These are phyloP conservation scores for Chrysaora quinquecirrha DNA, from an alignment of 30 jellyfish, hydroid and myxozoan genomes.

Conservation along the genomic window DNA sequence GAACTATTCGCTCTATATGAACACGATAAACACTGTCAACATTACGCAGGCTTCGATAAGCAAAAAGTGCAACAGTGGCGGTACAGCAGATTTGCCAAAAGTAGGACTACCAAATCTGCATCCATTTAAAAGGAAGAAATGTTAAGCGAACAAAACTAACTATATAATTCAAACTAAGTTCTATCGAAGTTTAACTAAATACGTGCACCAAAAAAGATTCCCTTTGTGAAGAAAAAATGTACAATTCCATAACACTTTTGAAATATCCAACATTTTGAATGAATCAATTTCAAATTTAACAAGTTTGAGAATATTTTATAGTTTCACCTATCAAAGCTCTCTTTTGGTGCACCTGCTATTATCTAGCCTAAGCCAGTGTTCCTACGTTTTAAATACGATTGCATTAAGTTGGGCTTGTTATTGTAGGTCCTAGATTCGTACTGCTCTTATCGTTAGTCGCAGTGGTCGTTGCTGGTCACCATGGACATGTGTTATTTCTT, in stretches of 20 bases:
- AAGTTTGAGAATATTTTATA: background rate
- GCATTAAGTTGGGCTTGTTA: background rate
- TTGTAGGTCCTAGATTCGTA: background rate
- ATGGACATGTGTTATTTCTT: background rate
- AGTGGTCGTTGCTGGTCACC: conserved; percentile 4
- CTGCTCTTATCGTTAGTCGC: conserved; percentile 5
- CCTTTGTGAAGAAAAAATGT: background rate
- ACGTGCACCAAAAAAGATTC: background rate
- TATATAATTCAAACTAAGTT: background rate
- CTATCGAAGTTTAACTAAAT: background rate
- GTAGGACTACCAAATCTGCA: background rate
- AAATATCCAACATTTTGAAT: background rate
- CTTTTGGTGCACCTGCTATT: conserved; percentile 1
- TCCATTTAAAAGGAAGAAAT: conserved; percentile 5
- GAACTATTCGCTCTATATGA: background rate
- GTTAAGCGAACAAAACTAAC: background rate
- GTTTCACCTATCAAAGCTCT: background rate
- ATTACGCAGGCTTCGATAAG: conserved; percentile 2
- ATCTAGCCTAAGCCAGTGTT: conserved; percentile 4
- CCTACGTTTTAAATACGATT: background rate
- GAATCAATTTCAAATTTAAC: background rate
- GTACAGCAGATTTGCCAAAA: background rate
- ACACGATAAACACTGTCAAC: conserved; percentile 1
- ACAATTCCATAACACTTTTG: background rate
- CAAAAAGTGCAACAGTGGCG: conserved; percentile 6